A percentile compares a stretch with the other conserved stretches of the same genome.
These are phyloP conservation scores for Lepidochrysops patricia DNA, from an alignment of 2,888 invertebrate species.

Conservation along the genomic window DNA sequence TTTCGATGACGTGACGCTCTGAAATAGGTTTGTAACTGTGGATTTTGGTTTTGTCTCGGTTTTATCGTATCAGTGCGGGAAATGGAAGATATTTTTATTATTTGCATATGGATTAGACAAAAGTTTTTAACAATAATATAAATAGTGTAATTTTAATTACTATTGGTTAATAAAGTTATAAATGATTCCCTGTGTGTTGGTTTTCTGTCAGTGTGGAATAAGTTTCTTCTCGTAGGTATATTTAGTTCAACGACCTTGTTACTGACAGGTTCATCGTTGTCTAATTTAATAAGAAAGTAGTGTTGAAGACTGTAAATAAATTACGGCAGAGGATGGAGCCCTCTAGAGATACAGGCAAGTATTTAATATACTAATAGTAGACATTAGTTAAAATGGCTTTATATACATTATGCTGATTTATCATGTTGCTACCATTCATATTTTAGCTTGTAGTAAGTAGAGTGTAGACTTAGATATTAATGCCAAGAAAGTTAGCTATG, in stretches of 20 bases:
- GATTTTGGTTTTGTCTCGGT: slow-evolving; percentile 42
- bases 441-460: neutral
- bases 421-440: neutral
- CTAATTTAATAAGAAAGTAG: slow-evolving; percentile 67
- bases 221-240: slow-evolving; percentile 61
- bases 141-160: slow-evolving; percentile 16
- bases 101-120: neutral
- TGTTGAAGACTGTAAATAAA: slow-evolving; percentile 47
- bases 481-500: neutral
- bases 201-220: slow-evolving; percentile 34
- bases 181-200: slow-evolving; percentile 33
- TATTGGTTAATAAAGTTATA: slow-evolving; percentile 30
- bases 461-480: neutral
- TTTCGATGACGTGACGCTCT: slow-evolving; percentile 54
- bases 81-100: slow-evolving; percentile 17
- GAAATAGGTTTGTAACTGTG: slow-evolving; percentile 31
- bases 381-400: neutral
- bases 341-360: slow-evolving; percentile 68
- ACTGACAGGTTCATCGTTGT: slow-evolving; percentile 73
- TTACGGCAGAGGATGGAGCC: slow-evolving; percentile 61
- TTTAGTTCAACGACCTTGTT: slow-evolving; percentile 75
- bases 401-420: neutral
- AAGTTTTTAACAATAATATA: slow-evolving; percentile 20
- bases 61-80: slow-evolving; percentile 44
- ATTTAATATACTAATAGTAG: slow-evolving; percentile 4